Evolutionary conservation across 1,140 invertebrate genomes (phyloP), one percentile per base, ranked within the genome.

Genomic region (Pseudomyrmex flavicornis): DNA sequence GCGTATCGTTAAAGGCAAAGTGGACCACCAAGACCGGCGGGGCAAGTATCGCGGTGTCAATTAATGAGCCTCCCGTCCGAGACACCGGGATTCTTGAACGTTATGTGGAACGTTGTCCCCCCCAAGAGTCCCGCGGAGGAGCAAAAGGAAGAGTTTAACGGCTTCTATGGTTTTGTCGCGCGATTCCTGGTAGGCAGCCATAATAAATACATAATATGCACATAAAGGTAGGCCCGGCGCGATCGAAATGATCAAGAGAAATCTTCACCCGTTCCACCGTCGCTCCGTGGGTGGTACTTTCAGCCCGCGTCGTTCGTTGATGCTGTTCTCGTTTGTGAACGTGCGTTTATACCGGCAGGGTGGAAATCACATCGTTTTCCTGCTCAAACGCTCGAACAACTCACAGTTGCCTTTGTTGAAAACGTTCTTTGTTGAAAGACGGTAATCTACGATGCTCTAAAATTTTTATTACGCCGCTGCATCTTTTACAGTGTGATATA

Each of bases 181-280:
- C 87, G 90, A 89, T 93, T 93, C 92, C 82, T 84, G 90, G 93
- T 93, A 93, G 89, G 66, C 91, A 79, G 89, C 91, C 91, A 93
- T 93, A 93, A 93, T 93, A 93, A 93, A 93, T 93, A 93, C 92
- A 93, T 93, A 93, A 93, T 93, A 93, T 93, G 92, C 91, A 93
- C 93, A 93, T 93, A 93, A 93, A 93, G 92, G 92, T 85, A 73
- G 89, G 88, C 89, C 35, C 92, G 92, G 92, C 92, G 93, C 93
- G 92, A 93, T 93, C 92, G 89, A 91, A 90, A 92, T 91, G 91
- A 92, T 92, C 91, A 91, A 89, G 89, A 90, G 91, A 91, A 89
- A 90, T 92, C 85, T 72, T 89, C 80, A 72, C 79, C 82, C 76
- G 75, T 79, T 50, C 58, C 54, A 62, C 59, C 66, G 20, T 13